A percentile compares a stretch with the other conserved stretches of the same genome.
Evolutionary conservation across 2,888 invertebrate species (phyloP).

Genomic region (Melolontha melolontha): DNA sequence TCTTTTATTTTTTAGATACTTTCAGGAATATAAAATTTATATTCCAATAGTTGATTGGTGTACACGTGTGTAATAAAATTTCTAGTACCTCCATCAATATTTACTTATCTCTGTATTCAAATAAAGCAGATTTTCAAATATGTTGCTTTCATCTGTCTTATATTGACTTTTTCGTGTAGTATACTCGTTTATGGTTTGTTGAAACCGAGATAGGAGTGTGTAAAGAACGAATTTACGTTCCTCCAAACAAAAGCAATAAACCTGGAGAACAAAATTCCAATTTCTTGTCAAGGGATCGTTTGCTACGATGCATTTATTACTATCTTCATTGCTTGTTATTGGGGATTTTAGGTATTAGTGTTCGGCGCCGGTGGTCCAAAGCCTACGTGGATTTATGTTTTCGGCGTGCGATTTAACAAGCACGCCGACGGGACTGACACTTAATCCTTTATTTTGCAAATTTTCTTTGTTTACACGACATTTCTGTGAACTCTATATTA

Average conservation of each 20-base stretch:
- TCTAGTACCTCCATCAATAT: no score
- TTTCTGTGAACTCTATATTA: slow-evolving; percentile 48
- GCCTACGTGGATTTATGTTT: slow-evolving; percentile 41
- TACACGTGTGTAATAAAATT: no score
- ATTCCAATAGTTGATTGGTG: no score
- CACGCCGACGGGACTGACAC: slow-evolving; percentile 11
- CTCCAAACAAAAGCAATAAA: slow-evolving; percentile 33
- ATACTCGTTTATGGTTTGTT: slow-evolving; percentile 19
- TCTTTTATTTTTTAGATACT: no score
- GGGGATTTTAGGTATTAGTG: slow-evolving; percentile 36
- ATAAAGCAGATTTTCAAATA: slow-evolving; percentile 1
- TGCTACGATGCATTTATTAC: slow-evolving; percentile 38
- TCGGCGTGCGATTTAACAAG: slow-evolving; percentile 29
- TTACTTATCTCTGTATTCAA: no score
- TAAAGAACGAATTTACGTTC: slow-evolving; percentile 34
- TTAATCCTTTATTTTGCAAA: slow-evolving; percentile 36
- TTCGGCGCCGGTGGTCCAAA: slow-evolving; percentile 41
- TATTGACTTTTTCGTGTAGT: slow-evolving; percentile 8
- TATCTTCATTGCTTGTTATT: slow-evolving; percentile 40
- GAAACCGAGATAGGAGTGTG: slow-evolving; percentile 4
- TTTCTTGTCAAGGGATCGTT: slow-evolving; percentile 28
- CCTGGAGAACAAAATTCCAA: slow-evolving; percentile 32
- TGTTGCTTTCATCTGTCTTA: not conserved
- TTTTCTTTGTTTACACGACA: slow-evolving; percentile 39
- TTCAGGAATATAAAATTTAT: no score